Evolutionary conservation across 2,113 vertebrate species (phyloP).

Genomic region (Orientallactaga bullata): DNA sequence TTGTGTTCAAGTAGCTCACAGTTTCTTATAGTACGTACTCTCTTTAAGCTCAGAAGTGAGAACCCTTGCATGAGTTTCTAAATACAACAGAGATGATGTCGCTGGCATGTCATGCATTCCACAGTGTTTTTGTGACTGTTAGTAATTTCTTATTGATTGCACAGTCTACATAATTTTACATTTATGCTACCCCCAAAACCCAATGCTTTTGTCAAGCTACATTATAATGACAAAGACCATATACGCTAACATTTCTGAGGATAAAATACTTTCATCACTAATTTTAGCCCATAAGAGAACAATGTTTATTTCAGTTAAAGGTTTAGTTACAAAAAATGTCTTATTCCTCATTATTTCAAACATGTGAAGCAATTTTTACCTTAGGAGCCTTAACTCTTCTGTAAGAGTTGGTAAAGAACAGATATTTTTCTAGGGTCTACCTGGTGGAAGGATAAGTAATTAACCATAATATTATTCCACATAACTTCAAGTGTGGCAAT

Average conservation of each 20-base stretch:
- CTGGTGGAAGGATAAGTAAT: neutral
- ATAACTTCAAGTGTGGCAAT: neutral
- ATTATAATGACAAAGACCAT: conserved; percentile 58
- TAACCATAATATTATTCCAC: neutral
- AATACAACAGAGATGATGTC: neutral
- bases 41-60: conserved; percentile 2
- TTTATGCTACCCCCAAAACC: conserved; percentile 30
- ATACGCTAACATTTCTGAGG: neutral
- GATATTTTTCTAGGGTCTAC: neutral
- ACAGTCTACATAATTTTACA: conserved; percentile 43
- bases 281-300: conserved; percentile 35
- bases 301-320: conserved; percentile 42
- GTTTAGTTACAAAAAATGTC: conserved; percentile 40
- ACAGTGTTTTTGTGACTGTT: conserved; percentile 35
- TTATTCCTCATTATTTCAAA: neutral
- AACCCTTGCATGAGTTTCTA: neutral
- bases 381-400: neutral
- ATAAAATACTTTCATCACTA: conserved; percentile 55
- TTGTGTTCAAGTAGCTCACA: neutral
- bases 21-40: neutral
- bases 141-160: conserved; percentile 58
- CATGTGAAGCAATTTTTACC: neutral
- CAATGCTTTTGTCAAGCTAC: conserved; percentile 47
- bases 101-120: conserved; percentile 34
- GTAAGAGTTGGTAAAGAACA: conserved; percentile 6